Evolutionary conservation across 37 sponge, comb jelly and placozoan genomes (phyloP), one percentile per base, ranked within the genome.

Genomic region (Eunapius fragilis): DNA sequence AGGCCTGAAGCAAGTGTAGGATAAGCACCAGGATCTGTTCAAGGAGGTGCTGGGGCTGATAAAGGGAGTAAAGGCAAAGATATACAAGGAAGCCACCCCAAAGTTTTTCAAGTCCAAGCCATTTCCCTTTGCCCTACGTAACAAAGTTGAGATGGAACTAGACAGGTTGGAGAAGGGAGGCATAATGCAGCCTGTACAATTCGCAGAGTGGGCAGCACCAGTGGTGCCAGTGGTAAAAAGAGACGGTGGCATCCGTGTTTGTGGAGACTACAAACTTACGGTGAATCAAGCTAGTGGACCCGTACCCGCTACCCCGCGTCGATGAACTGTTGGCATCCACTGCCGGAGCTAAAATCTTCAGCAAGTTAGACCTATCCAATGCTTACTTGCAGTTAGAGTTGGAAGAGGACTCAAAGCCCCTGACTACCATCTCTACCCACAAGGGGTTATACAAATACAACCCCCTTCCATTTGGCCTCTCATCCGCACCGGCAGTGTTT

Each of bases 401-500:
- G 74, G 34, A 72, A 9, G 74, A 72, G 34, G 74, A 72, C 13
- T 72, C 74, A 11, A 72, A 72, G 30, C 12, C 13, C 2, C 27
- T 13, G 0, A 14, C 13, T 14, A 33, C 74, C 5, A 72, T 32
- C 30, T 32, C 73, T 72, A 32, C 31, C 28, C 73, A 32, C 28
- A 72, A 72, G 27, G 73, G 28, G 22, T 72, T 32, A 72, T 32
- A 14, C 13, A 12, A 13, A 32, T 32, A 72, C 30, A 32, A 31
- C 27, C 47, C 13, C 6, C 47, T 79, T 7, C 80, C 50, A 10
- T 79, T 79, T 48, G 80, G 80, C 12, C 30, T 79, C n/a, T 41
- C 80, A 24, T 50, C 80, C 7, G 80, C 80, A 30, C 80, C 80
- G 2, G 7, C 58, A 14, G 2, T 79, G 24, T 79, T 79, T 31